phyloP scores from a whole-genome alignment of 2,797 vertebrate species.

The Gallirallus australis region DNA sequence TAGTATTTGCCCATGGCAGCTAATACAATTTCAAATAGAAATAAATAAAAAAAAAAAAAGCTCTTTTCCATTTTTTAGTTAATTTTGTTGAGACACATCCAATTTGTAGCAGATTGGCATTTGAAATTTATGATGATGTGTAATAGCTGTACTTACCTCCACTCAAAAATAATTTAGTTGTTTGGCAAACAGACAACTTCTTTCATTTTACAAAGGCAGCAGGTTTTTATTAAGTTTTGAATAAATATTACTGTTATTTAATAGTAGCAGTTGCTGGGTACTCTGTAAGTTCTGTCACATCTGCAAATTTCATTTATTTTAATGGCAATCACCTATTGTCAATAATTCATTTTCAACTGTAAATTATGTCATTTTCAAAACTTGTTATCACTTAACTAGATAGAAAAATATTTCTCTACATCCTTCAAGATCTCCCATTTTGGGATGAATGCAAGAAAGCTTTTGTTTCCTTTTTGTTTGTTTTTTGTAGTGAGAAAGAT shows the following conservation, averaged over 20 bases:
- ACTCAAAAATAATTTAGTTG: not conserved
- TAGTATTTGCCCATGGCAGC: not conserved
- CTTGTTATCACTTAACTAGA: not conserved
- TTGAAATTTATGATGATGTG: not conserved
- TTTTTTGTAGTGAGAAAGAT: constrained; percentile 1
- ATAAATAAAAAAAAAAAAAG: not conserved
- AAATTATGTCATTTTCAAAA: not conserved
- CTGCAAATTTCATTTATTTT: not conserved
- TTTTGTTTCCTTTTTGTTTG: not conserved
- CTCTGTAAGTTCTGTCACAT: not conserved
- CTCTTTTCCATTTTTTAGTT: not conserved
- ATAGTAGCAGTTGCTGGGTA: not conserved
- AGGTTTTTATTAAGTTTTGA: not conserved
- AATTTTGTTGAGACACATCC: not conserved
- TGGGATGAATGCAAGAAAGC: not conserved
- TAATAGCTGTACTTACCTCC: not conserved
- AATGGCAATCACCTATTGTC: not conserved
- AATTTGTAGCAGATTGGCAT: not conserved
- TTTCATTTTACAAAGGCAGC: not conserved
- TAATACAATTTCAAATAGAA: not conserved
- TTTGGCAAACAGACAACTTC: not conserved
- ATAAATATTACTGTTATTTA: not conserved
- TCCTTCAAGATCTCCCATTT: not conserved
- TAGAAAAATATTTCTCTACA: not conserved
- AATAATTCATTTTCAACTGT: not conserved